Evolutionary conservation across 2,888 invertebrate genomes (phyloP), one percentile per base, ranked within the genome.

Genomic region (Sminthurinus aureus): DNA sequence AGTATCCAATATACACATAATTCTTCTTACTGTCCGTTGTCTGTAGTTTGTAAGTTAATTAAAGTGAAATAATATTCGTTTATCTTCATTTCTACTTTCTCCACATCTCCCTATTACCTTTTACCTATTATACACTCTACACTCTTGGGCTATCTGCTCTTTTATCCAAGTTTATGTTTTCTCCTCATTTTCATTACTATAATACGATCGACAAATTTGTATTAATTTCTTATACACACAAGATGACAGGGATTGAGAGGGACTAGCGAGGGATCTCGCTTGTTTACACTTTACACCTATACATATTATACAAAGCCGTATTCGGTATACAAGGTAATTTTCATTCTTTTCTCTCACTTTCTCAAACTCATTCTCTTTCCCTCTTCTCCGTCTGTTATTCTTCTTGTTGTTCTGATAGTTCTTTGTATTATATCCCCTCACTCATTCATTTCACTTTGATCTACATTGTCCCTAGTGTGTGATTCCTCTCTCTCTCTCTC

Each of bases 381-480:
- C 38, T 38, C 38, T 1, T 38, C 38, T 38, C 38, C 38, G 38
- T 38, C 38, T 38, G 38, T 38, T 38, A 38, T 38, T 38, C 38
- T 38, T 78, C 58, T n/a, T n/a, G n/a, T n/a, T n/a, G n/a, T n/a
- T n/a, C n/a, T n/a, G n/a, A n/a, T n/a, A n/a, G n/a, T n/a, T n/a
- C n/a, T 78, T 13, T 64, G 20, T 64, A 26, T 78, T 24, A 38
- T 20, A 58, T 83, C 67, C 67, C 81, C 84, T 78, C 71, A 71
- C 77, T 81, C 79, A 76, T 84, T 81, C 80, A 81, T 84, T 77
- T 81, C 66, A 77, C 81, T 81, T 84, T 67, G 26, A 52, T 78
- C 78, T 78, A 24, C 24, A 15, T 71, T 71, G 22, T 71, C 71
- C 71, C 71, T 24, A 71, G 71, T 71, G 71, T 24, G 71, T 71